Base-by-base conservation (phyloP, 2,797 vertebrate species). In the Anableps anableps region DNA sequence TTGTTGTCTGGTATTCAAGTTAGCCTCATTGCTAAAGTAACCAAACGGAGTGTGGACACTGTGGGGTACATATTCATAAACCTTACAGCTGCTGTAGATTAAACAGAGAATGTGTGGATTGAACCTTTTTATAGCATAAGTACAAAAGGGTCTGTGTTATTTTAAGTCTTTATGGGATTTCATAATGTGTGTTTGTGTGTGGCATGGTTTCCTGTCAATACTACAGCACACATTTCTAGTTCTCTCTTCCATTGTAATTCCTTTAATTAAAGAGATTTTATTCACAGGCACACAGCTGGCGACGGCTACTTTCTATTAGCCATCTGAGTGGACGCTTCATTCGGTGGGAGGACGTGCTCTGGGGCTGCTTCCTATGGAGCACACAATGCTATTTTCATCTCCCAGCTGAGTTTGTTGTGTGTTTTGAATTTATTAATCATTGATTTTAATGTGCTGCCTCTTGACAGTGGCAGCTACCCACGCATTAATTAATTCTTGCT, bases 341-440 rank as follows among this genome's bases (percentile, higher is more conserved):
- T 95, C 90, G 84, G 94, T 93, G 93, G 95, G 95, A 95, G 96
- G 95, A 96, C 95, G 92, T 90, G 91, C 94, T 89, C 94, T 93
- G 95, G 95, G 94, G 94, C 94, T 80, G 94, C 95, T 96, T 96
- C 95, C 95, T 94, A 94, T 93, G 94, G 94, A 92, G 95, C 92
- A 81, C 94, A 94, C 94, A 95, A 95, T 95, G 94, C 93, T 95
- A 95, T 94, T 96, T 96, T 95, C 95, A 95, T 96, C 94, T 96
- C 96, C 96, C 96, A 94, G 95, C 95, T 96, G 96, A 96, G 94
- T 96, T 96, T 96, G 96, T 96, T 96, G 96, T 96, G 95, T 96
- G 96, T 96, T 96, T 96, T 96, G 96, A 96, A 96, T 96, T 96
- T 96, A 96, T 96, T 96, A 96, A 96, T 96, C 95, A 96, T 96